These are phyloP conservation scores for Rhynchonema sp. DNA, from an alignment of 2,888 invertebrate species.

Conservation along the genomic window DNA sequence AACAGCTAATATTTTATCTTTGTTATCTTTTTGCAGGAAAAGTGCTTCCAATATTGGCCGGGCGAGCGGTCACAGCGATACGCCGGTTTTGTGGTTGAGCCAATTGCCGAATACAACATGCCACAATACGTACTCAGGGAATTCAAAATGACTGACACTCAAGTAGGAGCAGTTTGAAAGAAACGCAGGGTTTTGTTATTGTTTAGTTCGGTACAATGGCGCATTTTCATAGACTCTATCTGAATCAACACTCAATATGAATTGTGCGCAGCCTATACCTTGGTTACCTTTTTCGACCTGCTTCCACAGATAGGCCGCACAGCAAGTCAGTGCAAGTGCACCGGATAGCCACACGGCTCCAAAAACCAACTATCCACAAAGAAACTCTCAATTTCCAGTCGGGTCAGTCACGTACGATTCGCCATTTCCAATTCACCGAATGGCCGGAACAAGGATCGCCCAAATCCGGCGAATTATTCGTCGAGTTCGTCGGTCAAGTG, in stretches of 20 bases:
- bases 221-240: not conserved
- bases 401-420: conserved; percentile 77
- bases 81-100: conserved; percentile 94
- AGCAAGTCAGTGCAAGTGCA: too few relatives aligned
- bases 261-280: too few relatives aligned
- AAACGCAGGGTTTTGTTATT: not conserved
- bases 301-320: too few relatives aligned
- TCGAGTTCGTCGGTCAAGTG: conserved; percentile 92
- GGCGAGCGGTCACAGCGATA: conserved; percentile 88
- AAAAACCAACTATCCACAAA: not conserved
- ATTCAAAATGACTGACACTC: conserved; percentile 89
- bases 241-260: not conserved
- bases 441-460: conserved; percentile 47
- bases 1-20: not conserved
- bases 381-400: conserved; percentile 37
- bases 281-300: too few relatives aligned
- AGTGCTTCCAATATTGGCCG: conserved; percentile 99
- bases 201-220: not conserved
- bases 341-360: not conserved
- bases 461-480: conserved; percentile 92
- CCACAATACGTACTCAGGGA: conserved; percentile 94
- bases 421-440: conserved; percentile 60
- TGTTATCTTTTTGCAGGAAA: conserved; percentile 47
- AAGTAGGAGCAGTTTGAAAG: conserved; percentile 33
- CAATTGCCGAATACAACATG: conserved; percentile 98